Evolutionary conservation across 2,888 invertebrate genomes (phyloP), one percentile per base, ranked within the genome.

Genomic region (Apamea monoglypha): DNA sequence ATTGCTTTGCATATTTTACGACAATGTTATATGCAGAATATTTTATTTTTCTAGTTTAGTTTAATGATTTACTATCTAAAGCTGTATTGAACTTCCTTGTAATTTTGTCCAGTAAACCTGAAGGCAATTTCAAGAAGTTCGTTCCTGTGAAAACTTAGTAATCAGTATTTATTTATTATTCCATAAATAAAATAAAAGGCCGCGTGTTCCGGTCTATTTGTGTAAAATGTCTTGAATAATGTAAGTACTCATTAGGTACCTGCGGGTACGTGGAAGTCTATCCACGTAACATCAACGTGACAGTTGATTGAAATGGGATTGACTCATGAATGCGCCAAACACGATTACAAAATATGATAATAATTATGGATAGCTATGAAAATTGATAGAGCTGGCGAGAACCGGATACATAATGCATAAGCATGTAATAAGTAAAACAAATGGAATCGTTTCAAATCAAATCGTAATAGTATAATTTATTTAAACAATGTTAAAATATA

Each of bases 161-260:
- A 56, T 84, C 40, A 14, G 36, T 69, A 56, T 14, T 64, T 32
- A 66, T 80, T 66, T 70, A 80, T 59, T 44, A 66, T 84, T 84
- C 36, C 25, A 84, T 64, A 40, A 70, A 71, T 66, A 36, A 44
- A 84, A 66, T 80, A 18, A 80, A 59, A 44, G 18, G 21, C 2
- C 7, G 0, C 6, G n/a, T 44, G n/a, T 59, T 25, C n/a, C 66
- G 1, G 32, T 67, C 3, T 63, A 59, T 64, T 61, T 66, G 61
- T 61, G 82, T 82, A 82, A 73, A 81, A 56, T 74, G 10, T 66
- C 64, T 82, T 74, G 82, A 70, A 74, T 82, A 81, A 61, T 85
- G 64, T 69, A 81, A 74, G 59, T 85, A 21, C 8, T 36, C 12
- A 70, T 73, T 69, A 82, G 25, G 36, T 66, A 67, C 61, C 21